A percentile compares a stretch with the other conserved stretches of the same genome.
Evolutionary conservation across 2,888 invertebrate species (phyloP).

Genomic region (Anthophora plumipes): DNA sequence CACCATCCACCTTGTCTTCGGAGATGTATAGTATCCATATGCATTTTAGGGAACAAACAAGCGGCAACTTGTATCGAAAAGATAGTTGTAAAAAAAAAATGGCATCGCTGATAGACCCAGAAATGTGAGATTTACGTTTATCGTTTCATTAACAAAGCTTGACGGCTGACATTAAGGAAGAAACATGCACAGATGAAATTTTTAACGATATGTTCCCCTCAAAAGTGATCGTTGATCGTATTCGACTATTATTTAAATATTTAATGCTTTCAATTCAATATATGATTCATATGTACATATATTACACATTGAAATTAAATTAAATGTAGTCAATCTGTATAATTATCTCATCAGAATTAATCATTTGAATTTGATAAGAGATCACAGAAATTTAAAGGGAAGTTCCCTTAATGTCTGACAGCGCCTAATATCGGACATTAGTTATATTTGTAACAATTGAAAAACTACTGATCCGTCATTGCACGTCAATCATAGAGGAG

Average conservation of each 20-base stretch:
- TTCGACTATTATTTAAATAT: not conserved
- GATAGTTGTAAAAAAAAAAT: conserved; percentile 11
- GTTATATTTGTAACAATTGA: too few species aligned
- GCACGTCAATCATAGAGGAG: too few species aligned
- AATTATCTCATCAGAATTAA: too few species aligned
- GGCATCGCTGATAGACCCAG: conserved; percentile 28
- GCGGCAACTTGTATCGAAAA: not conserved
- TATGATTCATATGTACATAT: too few species aligned
- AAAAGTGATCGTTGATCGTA: not conserved
- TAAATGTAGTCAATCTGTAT: too few species aligned
- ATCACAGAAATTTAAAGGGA: too few species aligned
- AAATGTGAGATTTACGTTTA: conserved; percentile 29
- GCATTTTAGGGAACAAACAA: conserved; percentile 36
- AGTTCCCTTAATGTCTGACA: too few species aligned
- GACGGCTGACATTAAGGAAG: conserved; percentile 9
- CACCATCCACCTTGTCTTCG: not conserved
- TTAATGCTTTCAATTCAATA: too few species aligned
- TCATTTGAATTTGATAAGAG: too few species aligned
- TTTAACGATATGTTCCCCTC: not conserved
- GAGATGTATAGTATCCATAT: conserved; percentile 35
- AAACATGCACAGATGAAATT: not conserved
- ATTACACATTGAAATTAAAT: too few species aligned
- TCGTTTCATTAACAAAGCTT: not conserved
- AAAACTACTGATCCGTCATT: too few species aligned
- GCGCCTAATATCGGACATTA: too few species aligned